Percentiles rank a stretch among this genome's conserved stretches.
These are phyloP conservation scores for Clamator glandarius DNA, from an alignment of 2,797 vertebrate genomes.

Conservation along the genomic window DNA sequence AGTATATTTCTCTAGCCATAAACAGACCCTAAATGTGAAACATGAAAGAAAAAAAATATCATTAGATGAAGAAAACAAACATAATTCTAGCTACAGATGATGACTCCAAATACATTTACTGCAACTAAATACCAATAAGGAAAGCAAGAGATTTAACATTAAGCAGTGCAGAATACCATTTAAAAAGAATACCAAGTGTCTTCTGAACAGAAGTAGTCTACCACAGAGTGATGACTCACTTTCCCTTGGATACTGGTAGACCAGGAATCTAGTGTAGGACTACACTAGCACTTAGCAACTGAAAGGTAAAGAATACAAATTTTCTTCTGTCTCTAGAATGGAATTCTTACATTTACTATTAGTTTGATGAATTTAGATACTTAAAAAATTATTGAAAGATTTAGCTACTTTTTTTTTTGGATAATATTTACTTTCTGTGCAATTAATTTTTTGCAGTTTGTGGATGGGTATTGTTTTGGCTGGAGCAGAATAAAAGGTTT, in stretches of 20 bases:
- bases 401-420: background rate
- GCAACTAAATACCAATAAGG: background rate
- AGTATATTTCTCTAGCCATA: background rate
- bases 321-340: background rate
- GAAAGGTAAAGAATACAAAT: background rate
- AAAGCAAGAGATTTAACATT: background rate
- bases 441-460: background rate
- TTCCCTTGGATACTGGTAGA: background rate
- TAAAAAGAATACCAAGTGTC: background rate
- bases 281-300: background rate
- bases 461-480: background rate
- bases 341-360: background rate
- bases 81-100: background rate
- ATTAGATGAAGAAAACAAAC: background rate
- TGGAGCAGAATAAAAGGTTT: background rate
- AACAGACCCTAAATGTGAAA: background rate
- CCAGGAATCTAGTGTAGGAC: background rate
- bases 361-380: background rate
- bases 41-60: background rate
- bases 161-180: background rate
- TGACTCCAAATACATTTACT: background rate
- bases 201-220: background rate
- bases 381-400: background rate
- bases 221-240: background rate
- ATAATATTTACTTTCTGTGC: background rate